phyloP scores from a whole-genome alignment of 1,140 invertebrate genomes.

The Marisa cornuarietis region DNA sequence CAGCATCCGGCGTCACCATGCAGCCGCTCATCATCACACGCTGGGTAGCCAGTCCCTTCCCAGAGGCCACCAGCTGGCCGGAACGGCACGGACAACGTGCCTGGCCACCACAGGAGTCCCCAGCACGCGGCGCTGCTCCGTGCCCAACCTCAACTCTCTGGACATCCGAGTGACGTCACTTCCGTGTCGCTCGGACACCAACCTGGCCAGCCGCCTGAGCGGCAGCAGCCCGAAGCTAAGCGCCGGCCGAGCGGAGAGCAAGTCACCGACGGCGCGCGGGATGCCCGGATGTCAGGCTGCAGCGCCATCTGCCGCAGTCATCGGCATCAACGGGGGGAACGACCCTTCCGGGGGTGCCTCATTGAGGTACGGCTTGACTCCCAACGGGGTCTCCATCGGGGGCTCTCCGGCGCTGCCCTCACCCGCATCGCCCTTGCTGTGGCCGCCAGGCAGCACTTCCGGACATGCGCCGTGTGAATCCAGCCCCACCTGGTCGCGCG shows the following conservation, averaged over 20 bases:
- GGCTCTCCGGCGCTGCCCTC: neutral
- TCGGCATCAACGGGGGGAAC: neutral
- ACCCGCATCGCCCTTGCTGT: neutral
- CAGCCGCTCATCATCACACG: neutral
- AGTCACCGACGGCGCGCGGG: neutral
- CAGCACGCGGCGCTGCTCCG: conserved; percentile 14
- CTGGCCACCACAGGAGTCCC: too few species aligned
- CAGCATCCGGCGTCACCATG: conserved; percentile 11
- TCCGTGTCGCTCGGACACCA: conserved; percentile 22
- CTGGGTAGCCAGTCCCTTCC: too few species aligned
- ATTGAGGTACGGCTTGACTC: neutral
- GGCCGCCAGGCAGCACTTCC: neutral
- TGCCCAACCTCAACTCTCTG: conserved; percentile 19
- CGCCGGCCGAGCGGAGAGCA: conserved; percentile 3
- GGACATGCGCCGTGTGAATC: too few species aligned
- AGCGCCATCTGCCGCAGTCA: neutral
- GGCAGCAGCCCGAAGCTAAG: neutral
- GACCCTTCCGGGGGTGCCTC: neutral
- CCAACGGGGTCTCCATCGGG: neutral
- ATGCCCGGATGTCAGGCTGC: neutral
- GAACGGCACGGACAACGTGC: neutral
- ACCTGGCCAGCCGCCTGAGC: neutral
- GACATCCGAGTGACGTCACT: neutral
- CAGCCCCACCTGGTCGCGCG: too few species aligned
- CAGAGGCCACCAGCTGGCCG: neutral